Evolutionary conservation across 2,888 invertebrate species (phyloP).

Genomic region (Plemyria rubiginata): DNA sequence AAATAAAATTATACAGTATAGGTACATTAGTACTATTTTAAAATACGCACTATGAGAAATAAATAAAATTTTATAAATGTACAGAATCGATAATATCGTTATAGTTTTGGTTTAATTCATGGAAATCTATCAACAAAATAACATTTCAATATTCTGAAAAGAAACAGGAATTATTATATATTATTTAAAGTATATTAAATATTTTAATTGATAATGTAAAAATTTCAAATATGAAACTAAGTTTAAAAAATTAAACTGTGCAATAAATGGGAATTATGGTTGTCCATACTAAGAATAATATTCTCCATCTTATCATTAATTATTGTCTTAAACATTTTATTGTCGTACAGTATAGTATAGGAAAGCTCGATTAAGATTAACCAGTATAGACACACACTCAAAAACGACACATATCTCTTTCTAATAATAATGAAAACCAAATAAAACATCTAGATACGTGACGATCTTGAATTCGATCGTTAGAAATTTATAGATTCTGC

Average conservation of each 20-base stretch:
- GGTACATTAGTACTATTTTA: no score
- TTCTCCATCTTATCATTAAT: constrained; percentile 58
- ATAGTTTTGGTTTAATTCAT: not conserved
- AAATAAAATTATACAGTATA: not conserved
- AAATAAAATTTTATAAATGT: no score
- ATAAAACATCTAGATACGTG: not conserved
- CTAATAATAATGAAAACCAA: not conserved
- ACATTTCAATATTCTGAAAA: no score
- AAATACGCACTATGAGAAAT: no score
- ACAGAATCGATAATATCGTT: no score
- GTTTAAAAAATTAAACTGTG: not conserved
- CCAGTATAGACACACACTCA: constrained; percentile 40
- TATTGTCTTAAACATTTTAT: constrained; percentile 53
- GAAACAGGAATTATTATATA: no score
- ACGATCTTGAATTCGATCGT: constrained; percentile 9
- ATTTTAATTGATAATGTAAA: no score
- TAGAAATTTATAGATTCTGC: constrained; percentile 13
- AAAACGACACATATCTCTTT: constrained; percentile 2
- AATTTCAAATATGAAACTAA: not conserved
- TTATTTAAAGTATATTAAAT: no score
- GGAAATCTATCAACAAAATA: no score
- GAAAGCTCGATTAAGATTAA: constrained; percentile 75
- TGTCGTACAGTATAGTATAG: constrained; percentile 69
- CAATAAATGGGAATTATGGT: constrained; percentile 27
- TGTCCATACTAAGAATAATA: constrained; percentile 36